Base-by-base conservation (phyloP, 2,113 vertebrate genomes). In the Barnardius zonarius region DNA sequence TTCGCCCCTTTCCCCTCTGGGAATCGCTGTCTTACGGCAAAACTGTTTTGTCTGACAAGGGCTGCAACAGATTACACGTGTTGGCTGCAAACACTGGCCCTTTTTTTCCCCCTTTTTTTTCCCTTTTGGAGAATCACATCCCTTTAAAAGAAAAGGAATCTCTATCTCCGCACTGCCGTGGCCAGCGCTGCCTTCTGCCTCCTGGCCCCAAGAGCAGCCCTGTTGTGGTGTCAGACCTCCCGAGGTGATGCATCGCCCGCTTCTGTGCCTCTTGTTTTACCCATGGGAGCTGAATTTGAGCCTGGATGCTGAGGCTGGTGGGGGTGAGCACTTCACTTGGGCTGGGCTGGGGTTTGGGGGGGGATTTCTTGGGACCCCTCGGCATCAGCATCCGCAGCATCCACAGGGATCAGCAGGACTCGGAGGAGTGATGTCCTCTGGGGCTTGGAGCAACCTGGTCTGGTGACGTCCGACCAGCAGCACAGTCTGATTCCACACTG, bases 21-120 rank as follows among this genome's bases (percentile, higher is more conserved):
- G 97, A 98, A 96, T 96, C 13, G 35, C 96, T 93, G 92, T 96
- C 97, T 95, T 97, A 86, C 15, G 79, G 96, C 93, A 91, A 92
- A 97, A 94, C 88, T 96, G 92, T 93, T 97, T 96, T 98, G 97
- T 97, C 86, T 97, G 97, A 96, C 98, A 98, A 95, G 81, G 70
- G 91, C 97, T 95, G 64, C 84, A 72, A 83, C 95, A 95, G 97
- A 95, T 96, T 74, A 87, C 86, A 94, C 28, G 15, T 94, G 97
- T 98, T 97, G 89, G 97, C 97, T 97, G 96, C 97, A 97, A 97
- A 97, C 96, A 70, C 4, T 0, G 33, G 72, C 87, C 62, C 86
- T 87, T 83, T 76, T 51, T 30, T 62, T 75, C 14, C 6, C 24
- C 18, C 4, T 0, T 3, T 5, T 22, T 91, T 59, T 68, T 55